Evolutionary conservation across 2,797 vertebrate genomes (phyloP).

Genomic region (Hoplostethus atlanticus): DNA sequence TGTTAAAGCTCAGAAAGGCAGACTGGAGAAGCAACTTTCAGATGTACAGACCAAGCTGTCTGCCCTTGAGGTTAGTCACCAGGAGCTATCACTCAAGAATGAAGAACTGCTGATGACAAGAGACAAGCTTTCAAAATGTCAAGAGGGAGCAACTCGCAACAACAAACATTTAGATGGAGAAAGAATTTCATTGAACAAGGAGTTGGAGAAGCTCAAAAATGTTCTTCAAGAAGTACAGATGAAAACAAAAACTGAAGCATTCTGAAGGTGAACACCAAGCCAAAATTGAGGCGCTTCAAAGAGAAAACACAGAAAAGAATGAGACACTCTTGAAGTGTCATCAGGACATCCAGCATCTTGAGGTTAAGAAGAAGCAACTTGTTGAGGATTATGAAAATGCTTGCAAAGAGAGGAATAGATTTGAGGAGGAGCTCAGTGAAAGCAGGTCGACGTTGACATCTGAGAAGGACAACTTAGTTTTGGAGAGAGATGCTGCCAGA

Average conservation of each 20-base stretch:
- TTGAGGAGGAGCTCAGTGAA: conserved; percentile 74
- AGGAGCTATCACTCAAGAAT: conserved; percentile 80
- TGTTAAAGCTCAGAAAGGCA: conserved; percentile 86
- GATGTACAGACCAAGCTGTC: conserved; percentile 82
- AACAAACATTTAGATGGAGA: conserved; percentile 77
- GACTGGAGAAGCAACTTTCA: conserved; percentile 83
- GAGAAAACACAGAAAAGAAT: conserved; percentile 68
- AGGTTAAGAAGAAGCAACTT: conserved; percentile 77
- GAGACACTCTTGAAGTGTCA: conserved; percentile 70
- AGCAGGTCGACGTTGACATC: conserved; percentile 63
- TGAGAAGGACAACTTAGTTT: conserved; percentile 68
- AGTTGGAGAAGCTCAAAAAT: conserved; percentile 76
- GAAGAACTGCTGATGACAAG: conserved; percentile 82
- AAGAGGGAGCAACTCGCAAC: conserved; percentile 80
- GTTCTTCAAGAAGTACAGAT: conserved; percentile 76
- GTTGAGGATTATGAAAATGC: conserved; percentile 81
- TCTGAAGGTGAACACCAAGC: conserved; percentile 67
- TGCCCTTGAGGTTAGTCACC: conserved; percentile 79
- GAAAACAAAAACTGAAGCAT: conserved; percentile 80
- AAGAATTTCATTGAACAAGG: conserved; percentile 74
- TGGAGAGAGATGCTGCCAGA: conserved; percentile 74
- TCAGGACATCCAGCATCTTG: conserved; percentile 76
- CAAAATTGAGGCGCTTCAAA: conserved; percentile 82
- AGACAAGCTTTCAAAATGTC: conserved; percentile 77
- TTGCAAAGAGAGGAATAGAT: conserved; percentile 67